phyloP scores from a whole-genome alignment of 2,797 vertebrate genomes.

The Spea hammondii region DNA sequence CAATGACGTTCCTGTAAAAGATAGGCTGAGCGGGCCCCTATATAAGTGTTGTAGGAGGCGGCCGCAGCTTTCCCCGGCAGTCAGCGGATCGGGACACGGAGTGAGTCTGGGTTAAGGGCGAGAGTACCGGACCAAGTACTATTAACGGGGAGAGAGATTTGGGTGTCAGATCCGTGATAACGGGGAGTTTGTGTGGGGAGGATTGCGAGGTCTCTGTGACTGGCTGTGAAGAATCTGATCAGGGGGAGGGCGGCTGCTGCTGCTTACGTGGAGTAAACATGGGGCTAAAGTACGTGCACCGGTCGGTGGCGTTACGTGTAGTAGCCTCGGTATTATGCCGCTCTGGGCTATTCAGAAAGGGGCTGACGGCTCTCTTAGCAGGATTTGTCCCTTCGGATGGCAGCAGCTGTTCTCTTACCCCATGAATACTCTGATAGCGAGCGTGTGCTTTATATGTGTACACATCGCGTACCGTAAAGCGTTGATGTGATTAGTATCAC shows the following conservation, averaged over 20 bases:
- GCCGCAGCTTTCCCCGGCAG: conserved; percentile 63
- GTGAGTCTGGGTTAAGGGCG: conserved; percentile 10
- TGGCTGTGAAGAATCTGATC: not conserved
- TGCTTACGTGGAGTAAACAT: conserved; percentile 36
- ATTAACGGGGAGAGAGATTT: not conserved
- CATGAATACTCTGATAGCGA: too few species aligned
- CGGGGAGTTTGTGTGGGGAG: not conserved
- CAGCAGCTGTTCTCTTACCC: too few species aligned
- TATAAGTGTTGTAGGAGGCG: conserved; percentile 64
- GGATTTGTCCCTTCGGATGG: too few species aligned
- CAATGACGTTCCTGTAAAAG: conserved; percentile 59
- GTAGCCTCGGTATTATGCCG: too few species aligned
- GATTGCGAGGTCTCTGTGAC: not conserved
- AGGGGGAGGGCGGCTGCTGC: not conserved
- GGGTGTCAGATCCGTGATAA: not conserved
- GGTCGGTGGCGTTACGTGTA: too few species aligned
- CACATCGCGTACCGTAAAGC: too few species aligned
- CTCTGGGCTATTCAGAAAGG: too few species aligned
- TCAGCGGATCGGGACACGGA: not conserved
- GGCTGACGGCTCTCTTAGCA: too few species aligned
- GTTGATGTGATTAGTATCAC: too few species aligned
- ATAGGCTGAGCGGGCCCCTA: conserved; percentile 65
- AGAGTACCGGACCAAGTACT: accelerated
- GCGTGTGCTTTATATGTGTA: too few species aligned
- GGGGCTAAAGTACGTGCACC: not conserved